Conservation (phyloP, 2,797 vertebrate genomes). For the Acanthurus leucopareius region DNA sequence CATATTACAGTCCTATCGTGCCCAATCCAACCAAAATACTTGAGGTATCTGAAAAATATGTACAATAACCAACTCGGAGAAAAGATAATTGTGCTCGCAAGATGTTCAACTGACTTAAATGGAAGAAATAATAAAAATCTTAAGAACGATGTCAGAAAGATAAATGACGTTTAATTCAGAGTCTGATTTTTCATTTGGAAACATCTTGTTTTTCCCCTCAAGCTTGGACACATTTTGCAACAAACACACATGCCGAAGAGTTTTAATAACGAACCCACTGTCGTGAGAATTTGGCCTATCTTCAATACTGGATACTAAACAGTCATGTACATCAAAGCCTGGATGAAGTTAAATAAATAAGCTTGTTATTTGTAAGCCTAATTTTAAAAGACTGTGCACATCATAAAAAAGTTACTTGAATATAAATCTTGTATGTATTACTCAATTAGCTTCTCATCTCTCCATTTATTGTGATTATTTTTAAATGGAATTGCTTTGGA, state of each 20-base stretch:
- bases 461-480: too few species aligned
- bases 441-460: too few species aligned
- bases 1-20: not conserved
- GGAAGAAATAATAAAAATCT: slow-evolving; percentile 20
- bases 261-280: slow-evolving; percentile 31
- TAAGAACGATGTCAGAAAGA: slow-evolving; percentile 42
- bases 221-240: slow-evolving; percentile 20
- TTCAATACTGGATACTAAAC: not conserved
- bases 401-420: too few species aligned
- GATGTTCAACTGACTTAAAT: slow-evolving; percentile 1
- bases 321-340: not conserved
- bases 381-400: too few species aligned
- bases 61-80: not conserved
- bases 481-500: too few species aligned
- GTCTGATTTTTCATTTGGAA: slow-evolving; percentile 13
- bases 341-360: not conserved
- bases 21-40: not conserved
- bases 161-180: slow-evolving; percentile 41
- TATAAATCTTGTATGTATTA: too few species aligned
- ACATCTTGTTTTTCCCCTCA: slow-evolving; percentile 24
- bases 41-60: not conserved
- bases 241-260: slow-evolving; percentile 36
- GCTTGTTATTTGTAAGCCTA: too few species aligned
- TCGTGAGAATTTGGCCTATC: slow-evolving; percentile 20
- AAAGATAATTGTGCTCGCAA: not conserved